Evolutionary conservation across 1,140 invertebrate genomes (phyloP), one percentile per base, ranked within the genome.

Genomic region (Hyles vespertilio): DNA sequence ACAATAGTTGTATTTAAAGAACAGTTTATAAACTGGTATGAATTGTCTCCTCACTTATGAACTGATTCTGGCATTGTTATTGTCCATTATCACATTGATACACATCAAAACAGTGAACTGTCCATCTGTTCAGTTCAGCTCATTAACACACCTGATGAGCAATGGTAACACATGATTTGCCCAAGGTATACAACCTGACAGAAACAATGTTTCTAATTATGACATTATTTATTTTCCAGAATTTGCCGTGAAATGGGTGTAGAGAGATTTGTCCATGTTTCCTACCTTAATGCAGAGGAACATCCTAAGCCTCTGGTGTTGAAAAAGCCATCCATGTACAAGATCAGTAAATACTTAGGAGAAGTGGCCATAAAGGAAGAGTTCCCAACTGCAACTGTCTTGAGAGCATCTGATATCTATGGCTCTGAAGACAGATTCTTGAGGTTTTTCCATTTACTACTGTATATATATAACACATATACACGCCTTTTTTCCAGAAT

Each of bases 351-450:
- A 91, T 96, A 92, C 83, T 71, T 89, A 46, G 97, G 98, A 32
- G 98, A 99, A 90, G 70, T 91, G 72, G 97, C 95, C 11, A 97
- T 99, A 0, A 91, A 90, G 61, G 94, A 97, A 83, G 98, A 98
- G 85, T 99, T 99, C 87, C 98, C 99, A 2, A 94, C 97, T 61
- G 98, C 97, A 5, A 97, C 95, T 8, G 97, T 99, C 62, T 91
- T 99, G 64, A 92, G 97, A 57, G 97, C 98, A 36, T 90, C 97
- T 0, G 94, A 96, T 79, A 94, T 99, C 11, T 99, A 95, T 90
- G 98, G 98, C 2, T 92, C 93, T 58, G 93, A 94, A 74, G 98
- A 99, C 90, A 85, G 93, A 65, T 99, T 98, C 87, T 56, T 57
- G 48, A 65, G 63, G 63, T 9, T 10, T 56, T 11, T 8, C n/a